phyloP scores from a whole-genome alignment of 2,888 invertebrate genomes.

The Physocephala rufipes region DNA sequence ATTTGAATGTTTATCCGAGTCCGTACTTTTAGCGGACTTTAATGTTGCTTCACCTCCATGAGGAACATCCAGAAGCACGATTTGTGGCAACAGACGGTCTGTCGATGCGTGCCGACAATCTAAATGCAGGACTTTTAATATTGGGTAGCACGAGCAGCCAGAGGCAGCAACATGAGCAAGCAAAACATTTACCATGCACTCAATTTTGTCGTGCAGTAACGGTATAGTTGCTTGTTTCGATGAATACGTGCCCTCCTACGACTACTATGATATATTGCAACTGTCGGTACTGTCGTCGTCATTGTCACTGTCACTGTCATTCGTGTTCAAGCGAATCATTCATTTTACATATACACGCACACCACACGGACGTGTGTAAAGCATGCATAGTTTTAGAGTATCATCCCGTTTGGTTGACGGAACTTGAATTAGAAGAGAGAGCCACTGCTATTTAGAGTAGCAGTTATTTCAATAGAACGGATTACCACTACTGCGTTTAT shows the following conservation, averaged over 20 bases:
- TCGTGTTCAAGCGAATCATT: no score
- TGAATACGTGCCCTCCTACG: not conserved
- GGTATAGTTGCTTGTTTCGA: not conserved
- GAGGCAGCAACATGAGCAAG: not conserved
- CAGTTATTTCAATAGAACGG: no score
- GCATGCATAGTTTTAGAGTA: no score
- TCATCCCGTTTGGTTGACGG: no score
- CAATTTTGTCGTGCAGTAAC: not conserved
- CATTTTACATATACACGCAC: no score
- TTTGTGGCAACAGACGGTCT: constrained; percentile 29
- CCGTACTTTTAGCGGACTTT: not conserved
- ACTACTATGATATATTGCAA: no score
- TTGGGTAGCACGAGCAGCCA: not conserved
- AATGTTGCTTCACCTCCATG: constrained; percentile 3
- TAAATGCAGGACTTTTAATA: not conserved
- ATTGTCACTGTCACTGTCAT: no score
- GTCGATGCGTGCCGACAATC: constrained; percentile 23
- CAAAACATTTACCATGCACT: not conserved
- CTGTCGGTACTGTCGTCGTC: no score
- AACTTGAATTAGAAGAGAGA: no score
- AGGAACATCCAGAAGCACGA: constrained; percentile 23
- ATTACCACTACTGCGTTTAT: no score
- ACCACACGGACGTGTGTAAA: no score
- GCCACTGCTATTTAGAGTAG: no score
- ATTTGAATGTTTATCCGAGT: constrained; percentile 1